phyloP scores from a whole-genome alignment of 2,797 vertebrate species.

The Xerus rutilus region DNA sequence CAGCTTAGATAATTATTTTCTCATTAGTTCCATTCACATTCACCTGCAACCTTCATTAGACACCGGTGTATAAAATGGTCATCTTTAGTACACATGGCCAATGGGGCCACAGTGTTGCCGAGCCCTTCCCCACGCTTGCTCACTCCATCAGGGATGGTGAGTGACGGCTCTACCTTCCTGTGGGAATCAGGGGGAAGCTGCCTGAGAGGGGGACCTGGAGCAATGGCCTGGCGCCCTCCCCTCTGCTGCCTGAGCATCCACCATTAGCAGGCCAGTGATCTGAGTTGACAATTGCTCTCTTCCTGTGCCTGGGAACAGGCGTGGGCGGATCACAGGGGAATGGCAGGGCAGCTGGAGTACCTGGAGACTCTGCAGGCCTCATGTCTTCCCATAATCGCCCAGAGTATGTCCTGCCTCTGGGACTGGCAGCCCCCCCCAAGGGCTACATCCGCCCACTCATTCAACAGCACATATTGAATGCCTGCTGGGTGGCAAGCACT shows the following conservation, averaged over 20 bases:
- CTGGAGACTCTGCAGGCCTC: neutral
- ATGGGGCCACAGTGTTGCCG: neutral
- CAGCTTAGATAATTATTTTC: neutral
- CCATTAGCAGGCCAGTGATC: neutral
- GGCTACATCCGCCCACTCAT: neutral
- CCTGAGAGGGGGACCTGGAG: fast-evolving
- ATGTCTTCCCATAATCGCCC: neutral
- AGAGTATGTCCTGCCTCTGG: neutral
- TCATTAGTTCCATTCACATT: constrained; percentile 57
- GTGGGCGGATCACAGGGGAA: fast-evolving
- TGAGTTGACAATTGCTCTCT: neutral
- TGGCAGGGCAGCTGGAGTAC: neutral
- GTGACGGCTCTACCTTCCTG: neutral
- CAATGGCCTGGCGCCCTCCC: fast-evolving
- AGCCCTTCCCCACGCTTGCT: neutral
- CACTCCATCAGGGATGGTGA: fast-evolving
- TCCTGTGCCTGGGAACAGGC: neutral
- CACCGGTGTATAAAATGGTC: neutral
- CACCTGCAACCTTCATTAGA: constrained; percentile 56
- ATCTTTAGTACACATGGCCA: neutral
- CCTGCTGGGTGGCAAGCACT: neutral
- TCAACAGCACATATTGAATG: neutral
- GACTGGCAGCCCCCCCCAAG: fast-evolving
- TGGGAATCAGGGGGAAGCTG: neutral
- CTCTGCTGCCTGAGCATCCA: no score